Evolutionary conservation across 2,888 invertebrate species (phyloP).

Genomic region (Eledona agricola): DNA sequence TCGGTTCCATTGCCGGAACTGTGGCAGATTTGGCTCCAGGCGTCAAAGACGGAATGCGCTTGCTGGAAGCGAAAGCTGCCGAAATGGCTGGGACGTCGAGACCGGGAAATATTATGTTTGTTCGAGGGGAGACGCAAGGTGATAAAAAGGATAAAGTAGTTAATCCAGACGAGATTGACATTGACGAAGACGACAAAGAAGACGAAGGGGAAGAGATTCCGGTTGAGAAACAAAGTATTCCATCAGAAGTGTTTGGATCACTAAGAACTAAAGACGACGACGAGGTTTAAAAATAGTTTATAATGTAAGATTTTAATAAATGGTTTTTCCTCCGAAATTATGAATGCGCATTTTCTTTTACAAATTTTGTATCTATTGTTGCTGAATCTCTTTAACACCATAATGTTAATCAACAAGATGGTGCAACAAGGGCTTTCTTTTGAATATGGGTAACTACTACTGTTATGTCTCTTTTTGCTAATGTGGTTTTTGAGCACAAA

Average conservation of each 20-base stretch:
- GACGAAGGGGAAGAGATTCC: slow-evolving; percentile 67
- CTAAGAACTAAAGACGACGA: slow-evolving; percentile 64
- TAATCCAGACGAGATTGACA: slow-evolving; percentile 90
- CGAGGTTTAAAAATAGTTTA: too few relatives aligned
- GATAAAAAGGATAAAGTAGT: slow-evolving; percentile 70
- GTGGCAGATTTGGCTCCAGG: slow-evolving; percentile 78
- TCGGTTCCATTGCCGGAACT: slow-evolving; percentile 72
- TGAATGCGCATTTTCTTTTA: too few relatives aligned
- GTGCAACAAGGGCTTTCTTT: too few relatives aligned
- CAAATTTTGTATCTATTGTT: too few relatives aligned
- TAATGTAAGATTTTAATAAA: too few relatives aligned
- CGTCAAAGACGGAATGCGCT: slow-evolving; percentile 86
- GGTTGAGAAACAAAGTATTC: slow-evolving; percentile 86
- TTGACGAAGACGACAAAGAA: slow-evolving; percentile 70
- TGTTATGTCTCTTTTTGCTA: too few relatives aligned
- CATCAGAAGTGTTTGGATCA: slow-evolving; percentile 91
- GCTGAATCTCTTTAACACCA: too few relatives aligned
- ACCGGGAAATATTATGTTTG: slow-evolving; percentile 79
- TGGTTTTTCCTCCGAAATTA: too few relatives aligned
- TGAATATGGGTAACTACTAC: too few relatives aligned
- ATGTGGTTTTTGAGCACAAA: too few relatives aligned
- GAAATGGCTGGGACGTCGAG: slow-evolving; percentile 69
- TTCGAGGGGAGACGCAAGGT: slow-evolving; percentile 87
- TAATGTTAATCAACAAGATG: too few relatives aligned
- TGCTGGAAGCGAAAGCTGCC: slow-evolving; percentile 85